Evolutionary conservation across 2,888 invertebrate species (phyloP), one percentile per base, ranked within the genome.

Genomic region (Limnephilus lunatus): DNA sequence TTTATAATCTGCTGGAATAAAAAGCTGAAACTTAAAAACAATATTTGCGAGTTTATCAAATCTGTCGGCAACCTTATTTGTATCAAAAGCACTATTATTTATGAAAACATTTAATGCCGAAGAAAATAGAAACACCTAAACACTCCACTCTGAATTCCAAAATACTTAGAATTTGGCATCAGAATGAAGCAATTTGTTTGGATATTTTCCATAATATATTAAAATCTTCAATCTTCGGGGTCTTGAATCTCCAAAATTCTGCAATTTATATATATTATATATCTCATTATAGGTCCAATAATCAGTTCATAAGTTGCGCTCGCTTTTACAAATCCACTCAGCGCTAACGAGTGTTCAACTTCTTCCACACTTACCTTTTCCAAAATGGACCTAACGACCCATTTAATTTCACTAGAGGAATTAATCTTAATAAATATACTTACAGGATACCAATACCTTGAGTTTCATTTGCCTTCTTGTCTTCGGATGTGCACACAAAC

Each of bases 231-330:
- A 15, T 31, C 35, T 35, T 83, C 35, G 25, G 39, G 83, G 32
- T 83, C 35, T 83, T 83, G 44, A 44, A 48, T 48, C 88, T 88
- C 88, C 88, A 31, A 31, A 80, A 31, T 32, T 89, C 88, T 89
- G 88, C 80, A 89, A 89, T 89, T 89, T 89, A 68, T 89, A 89
- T 89, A 68, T 68, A 68, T 68, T 68, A 68, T 68, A 39, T 89
- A 89, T 89, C 88, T 89, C 44, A 89, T 89, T 89, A 89, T 35
- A 89, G 68, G 31, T 80, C 31, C 3, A 35, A 89, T 35, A 81
- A 80, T 31, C 80, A 89, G 31, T 80, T 88, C 88, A 88, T 35
- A 53, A 48, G 30, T 87, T 39, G 30, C 48, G 48, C 86, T 86
- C 30, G 44, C 53, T 30, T 86, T 68, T 68, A 68, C 53, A 44